These are phyloP conservation scores for Nephotettix cincticeps DNA, from an alignment of 1,140 invertebrate genomes.

Conservation along the genomic window DNA sequence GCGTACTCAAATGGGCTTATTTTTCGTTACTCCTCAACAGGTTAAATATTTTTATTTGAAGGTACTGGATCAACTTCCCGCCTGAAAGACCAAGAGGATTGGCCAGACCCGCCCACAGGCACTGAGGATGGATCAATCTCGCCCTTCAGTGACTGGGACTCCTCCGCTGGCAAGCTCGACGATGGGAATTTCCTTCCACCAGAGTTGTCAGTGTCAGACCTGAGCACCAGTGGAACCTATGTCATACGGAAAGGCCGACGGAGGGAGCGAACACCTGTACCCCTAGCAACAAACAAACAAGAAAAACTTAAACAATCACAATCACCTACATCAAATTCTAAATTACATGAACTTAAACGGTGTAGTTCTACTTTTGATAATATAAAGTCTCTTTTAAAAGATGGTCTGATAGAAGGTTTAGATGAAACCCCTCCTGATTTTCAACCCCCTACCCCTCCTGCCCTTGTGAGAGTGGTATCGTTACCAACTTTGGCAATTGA, in stretches of 20 bases:
- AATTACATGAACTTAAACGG: conserved; percentile 61
- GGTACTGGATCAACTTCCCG: conserved; percentile 44
- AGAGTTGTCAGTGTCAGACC: conserved; percentile 51
- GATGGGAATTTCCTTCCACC: conserved; percentile 53
- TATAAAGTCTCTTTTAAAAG: conserved; percentile 69
- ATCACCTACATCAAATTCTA: conserved; percentile 56
- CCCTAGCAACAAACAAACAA: conserved; percentile 45
- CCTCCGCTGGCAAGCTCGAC: conserved; percentile 30
- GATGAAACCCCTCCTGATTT: conserved; percentile 55
- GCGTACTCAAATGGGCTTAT: too few species aligned
- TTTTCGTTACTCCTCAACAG: too few species aligned
- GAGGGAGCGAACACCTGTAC: conserved; percentile 54
- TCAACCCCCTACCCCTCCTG: conserved; percentile 55
- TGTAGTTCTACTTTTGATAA: conserved; percentile 78
- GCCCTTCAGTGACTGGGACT: conserved; percentile 59
- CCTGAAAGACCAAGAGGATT: conserved; percentile 61
- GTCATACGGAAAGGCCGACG: conserved; percentile 65
- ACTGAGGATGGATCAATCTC: conserved; percentile 65
- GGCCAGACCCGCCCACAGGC: conserved; percentile 63
- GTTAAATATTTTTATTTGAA: too few species aligned
- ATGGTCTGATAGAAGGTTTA: conserved; percentile 59
- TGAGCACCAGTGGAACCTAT: conserved; percentile 67
- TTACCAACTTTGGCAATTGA: conserved; percentile 55
- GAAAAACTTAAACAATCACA: conserved; percentile 45
- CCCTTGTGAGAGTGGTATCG: conserved; percentile 65